phyloP scores from a whole-genome alignment of 2,113 vertebrate species.

The Rana temporaria region DNA sequence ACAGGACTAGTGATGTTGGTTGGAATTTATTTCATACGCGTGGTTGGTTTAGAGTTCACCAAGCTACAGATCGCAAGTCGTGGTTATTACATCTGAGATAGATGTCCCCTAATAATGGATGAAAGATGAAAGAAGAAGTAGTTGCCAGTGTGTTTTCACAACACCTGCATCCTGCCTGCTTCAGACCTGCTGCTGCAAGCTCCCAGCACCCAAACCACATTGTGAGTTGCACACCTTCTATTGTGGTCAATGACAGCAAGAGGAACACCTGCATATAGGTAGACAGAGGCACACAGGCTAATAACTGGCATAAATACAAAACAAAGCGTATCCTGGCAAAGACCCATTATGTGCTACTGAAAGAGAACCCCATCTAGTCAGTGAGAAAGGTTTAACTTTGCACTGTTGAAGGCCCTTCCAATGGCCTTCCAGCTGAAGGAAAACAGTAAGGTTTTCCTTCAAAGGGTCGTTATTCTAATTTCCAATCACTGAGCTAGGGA shows the following conservation, averaged over 20 bases:
- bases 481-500: too few species aligned
- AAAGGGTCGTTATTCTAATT: too few species aligned
- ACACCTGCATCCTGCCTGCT: conserved; percentile 44
- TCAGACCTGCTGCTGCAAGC: conserved; percentile 12
- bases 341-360: too few species aligned
- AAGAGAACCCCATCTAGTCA: too few species aligned
- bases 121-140: conserved; percentile 10
- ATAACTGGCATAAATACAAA: neutral
- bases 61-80: conserved; percentile 5
- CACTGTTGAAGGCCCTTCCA: too few species aligned
- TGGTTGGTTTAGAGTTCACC: conserved; percentile 37
- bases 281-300: conserved; percentile 5
- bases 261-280: conserved; percentile 28
- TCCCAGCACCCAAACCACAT: neutral
- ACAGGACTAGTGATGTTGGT: conserved; percentile 3
- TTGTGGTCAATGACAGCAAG: conserved; percentile 24
- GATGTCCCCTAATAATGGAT: conserved; percentile 25
- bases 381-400: too few species aligned
- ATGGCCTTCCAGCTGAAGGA: too few species aligned
- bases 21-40: conserved; percentile 28
- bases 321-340: neutral
- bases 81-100: conserved; percentile 9
- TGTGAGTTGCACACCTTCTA: neutral
- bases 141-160: conserved; percentile 26
- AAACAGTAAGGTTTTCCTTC: too few species aligned